Base-by-base conservation (phyloP, 2,888 invertebrate species). In the Noctua fimbriata region DNA sequence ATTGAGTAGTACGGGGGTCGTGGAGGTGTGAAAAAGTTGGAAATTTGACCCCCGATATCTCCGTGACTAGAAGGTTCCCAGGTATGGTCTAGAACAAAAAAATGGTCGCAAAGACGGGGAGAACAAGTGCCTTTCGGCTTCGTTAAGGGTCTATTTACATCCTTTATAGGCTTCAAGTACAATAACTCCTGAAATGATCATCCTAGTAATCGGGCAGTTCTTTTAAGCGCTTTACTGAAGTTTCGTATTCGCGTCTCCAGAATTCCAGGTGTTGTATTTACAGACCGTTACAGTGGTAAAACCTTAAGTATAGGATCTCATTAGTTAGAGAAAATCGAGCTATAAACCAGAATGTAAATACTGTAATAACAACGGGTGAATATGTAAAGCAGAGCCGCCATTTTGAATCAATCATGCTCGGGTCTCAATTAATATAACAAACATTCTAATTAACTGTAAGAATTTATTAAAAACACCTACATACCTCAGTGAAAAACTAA, bases 401-500 rank as follows among this genome's bases (percentile, higher is more conserved):
- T 84, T 71, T 84, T 84, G 86, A 32, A 70, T 73, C 16, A 52
- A 71, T 73, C 55, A 73, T 5, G 58, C 32, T 12, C 18, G 65
- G 24, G 7, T 14, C 16, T 18, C 5, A 52, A 55, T 69, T 36
- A 84, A 67, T 69, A 28, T 79, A 52, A 79, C n/a, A 32, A 9
- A 28, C 21, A 63, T 32, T 63, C 16, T 10, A 60, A 76, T 58
- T 63, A 16, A 16, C 12, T 36, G 16, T 72, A 88, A 78, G 77
- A 86, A 86, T 69, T 76, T 83, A 76, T 85, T 87, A 28, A 32
- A 81, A 76, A 52, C 1, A 69, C 52, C 44, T 24, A 90, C 81
- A 79, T 83, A 87, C 88, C 86, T 83, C 75, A 85, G 81, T 82
- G 16, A 89, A 87, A 85, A 88, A 81, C 58, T 79, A 83, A 84